phyloP scores from a whole-genome alignment of 1,140 invertebrate genomes.

The Littorina saxatilis region DNA sequence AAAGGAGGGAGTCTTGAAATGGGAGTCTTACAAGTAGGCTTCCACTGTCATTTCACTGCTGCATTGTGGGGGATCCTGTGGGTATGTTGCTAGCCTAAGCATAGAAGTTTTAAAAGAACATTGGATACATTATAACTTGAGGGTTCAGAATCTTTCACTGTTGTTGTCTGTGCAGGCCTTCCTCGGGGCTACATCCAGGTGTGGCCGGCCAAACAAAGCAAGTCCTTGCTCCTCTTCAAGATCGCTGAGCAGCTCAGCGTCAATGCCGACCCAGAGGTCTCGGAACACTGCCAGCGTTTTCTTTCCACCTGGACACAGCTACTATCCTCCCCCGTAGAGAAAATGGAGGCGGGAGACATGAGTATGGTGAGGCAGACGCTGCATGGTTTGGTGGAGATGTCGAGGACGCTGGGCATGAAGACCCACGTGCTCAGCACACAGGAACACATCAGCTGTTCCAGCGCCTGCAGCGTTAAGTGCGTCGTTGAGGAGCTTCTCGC shows the following conservation, averaged over 20 bases:
- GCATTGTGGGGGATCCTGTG: no score
- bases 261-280: neutral
- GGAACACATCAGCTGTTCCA: slow-evolving; percentile 4
- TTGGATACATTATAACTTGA: no score
- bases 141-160: neutral
- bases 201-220: slow-evolving; percentile 23
- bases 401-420: neutral
- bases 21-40: no score
- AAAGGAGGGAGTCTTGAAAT: no score
- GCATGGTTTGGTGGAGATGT: neutral
- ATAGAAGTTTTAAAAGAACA: no score
- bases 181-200: slow-evolving; percentile 47
- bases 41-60: no score
- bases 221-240: slow-evolving; percentile 34
- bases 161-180: slow-evolving; percentile 38
- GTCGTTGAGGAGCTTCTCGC: neutral
- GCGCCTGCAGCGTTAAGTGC: neutral
- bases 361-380: neutral
- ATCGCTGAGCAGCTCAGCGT: slow-evolving; percentile 37
- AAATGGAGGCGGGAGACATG: neutral
- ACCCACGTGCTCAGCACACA: slow-evolving; percentile 2
- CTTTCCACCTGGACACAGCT: slow-evolving; percentile 11
- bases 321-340: neutral
- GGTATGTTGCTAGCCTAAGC: no score
- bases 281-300: slow-evolving; percentile 29